These are phyloP conservation scores for Holothuria glaberrima DNA, from an alignment of 35 echinoderm and acorn worm genomes.

Conservation along the genomic window DNA sequence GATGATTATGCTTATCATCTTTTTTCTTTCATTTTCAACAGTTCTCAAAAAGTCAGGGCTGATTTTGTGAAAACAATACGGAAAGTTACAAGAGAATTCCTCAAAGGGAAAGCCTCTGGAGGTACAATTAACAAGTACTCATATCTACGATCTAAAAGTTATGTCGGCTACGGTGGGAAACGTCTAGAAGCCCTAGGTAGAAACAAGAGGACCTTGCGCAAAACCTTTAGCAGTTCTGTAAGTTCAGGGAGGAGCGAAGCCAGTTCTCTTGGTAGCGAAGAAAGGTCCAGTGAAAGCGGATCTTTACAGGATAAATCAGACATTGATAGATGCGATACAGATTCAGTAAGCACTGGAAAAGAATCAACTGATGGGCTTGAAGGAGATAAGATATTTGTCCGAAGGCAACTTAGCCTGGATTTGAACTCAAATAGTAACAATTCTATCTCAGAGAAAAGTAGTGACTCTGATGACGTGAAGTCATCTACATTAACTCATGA, in stretches of 20 bases:
- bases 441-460: background rate
- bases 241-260: conserved; percentile 67
- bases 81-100: conserved; percentile 70
- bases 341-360: conserved; percentile 80
- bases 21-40: conserved; percentile 42
- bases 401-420: background rate
- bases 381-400: background rate
- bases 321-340: conserved; percentile 69
- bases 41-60: conserved; percentile 72
- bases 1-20: background rate
- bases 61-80: conserved; percentile 79
- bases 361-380: conserved; percentile 21
- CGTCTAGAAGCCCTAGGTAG: conserved; percentile 65
- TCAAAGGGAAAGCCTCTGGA: conserved; percentile 30
- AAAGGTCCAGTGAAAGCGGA: conserved; percentile 82
- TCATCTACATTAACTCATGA: background rate
- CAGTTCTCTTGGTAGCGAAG: conserved; percentile 79
- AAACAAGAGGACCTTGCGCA: conserved; percentile 74
- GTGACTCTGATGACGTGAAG: background rate
- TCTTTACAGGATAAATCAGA: conserved; percentile 61
- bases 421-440: conserved; percentile 13
- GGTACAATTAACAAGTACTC: conserved; percentile 64
- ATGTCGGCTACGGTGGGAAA: conserved; percentile 75
- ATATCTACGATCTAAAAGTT: conserved; percentile 64
- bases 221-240: conserved; percentile 54